phyloP scores from a whole-genome alignment of 2,888 invertebrate species.

The Nephrotoma flavescens region DNA sequence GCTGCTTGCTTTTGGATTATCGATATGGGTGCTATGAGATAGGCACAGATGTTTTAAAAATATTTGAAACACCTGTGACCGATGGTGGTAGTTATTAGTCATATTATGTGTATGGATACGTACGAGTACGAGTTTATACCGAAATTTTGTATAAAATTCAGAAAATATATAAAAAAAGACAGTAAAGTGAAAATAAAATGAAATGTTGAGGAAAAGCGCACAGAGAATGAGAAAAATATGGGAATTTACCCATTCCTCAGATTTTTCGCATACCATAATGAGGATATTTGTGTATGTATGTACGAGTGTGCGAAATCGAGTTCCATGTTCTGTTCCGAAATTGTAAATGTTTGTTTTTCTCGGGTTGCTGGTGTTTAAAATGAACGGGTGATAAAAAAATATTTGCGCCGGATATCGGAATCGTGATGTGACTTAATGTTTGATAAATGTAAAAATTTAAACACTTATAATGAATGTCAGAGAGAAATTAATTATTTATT shows the following conservation, averaged over 20 bases:
- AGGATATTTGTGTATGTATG: not conserved
- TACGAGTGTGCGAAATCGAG: not conserved
- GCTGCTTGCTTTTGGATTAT: not conserved
- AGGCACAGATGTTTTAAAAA: constrained; percentile 11
- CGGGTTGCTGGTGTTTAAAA: not conserved
- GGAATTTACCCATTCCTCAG: not conserved
- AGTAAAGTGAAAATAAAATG: not conserved
- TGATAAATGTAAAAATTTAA: not conserved
- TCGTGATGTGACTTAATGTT: not conserved
- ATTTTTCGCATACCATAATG: not conserved
- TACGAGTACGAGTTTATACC: not conserved
- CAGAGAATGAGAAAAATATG: not conserved
- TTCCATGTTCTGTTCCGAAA: not conserved
- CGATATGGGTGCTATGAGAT: not conserved
- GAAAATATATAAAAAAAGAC: not conserved
- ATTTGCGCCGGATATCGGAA: not conserved
- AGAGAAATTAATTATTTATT: too few relatives aligned
- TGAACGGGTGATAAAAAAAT: not conserved
- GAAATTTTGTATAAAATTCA: not conserved
- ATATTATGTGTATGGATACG: not conserved
- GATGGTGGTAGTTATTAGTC: constrained; percentile 9
- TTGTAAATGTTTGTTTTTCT: not conserved
- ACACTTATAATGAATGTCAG: not conserved
- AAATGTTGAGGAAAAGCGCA: not conserved
- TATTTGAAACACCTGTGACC: constrained; percentile 15